Evolutionary conservation across 2,888 invertebrate species (phyloP).

Genomic region (Gastrophysa polygoni): DNA sequence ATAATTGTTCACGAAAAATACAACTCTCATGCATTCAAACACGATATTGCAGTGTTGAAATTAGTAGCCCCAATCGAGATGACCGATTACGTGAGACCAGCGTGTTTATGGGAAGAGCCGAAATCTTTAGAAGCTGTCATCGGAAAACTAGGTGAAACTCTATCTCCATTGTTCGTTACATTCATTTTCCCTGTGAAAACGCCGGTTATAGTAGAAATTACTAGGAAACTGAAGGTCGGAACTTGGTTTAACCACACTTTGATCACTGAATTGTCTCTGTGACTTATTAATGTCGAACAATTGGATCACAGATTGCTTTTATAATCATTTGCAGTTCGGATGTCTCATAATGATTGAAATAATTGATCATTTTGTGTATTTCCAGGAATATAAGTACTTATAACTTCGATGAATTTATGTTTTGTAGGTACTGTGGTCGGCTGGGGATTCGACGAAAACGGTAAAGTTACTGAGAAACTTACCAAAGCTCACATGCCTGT

Average conservation of each 20-base stretch:
- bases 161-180: too few relatives aligned
- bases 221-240: too few relatives aligned
- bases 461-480: constrained; percentile 64
- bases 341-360: too few relatives aligned
- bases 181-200: too few relatives aligned
- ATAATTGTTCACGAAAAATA: constrained; percentile 52
- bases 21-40: constrained; percentile 47
- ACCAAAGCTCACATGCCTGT: constrained; percentile 67
- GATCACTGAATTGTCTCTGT: too few relatives aligned
- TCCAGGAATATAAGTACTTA: neutral
- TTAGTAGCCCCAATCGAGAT: constrained; percentile 44
- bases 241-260: too few relatives aligned
- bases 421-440: constrained; percentile 53
- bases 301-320: too few relatives aligned
- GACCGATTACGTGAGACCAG: constrained; percentile 53
- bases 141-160: constrained; percentile 42
- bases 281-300: too few relatives aligned
- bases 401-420: neutral
- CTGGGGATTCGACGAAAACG: constrained; percentile 65
- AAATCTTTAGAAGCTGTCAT: constrained; percentile 40
- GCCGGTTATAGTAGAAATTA: too few relatives aligned
- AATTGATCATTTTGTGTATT: too few relatives aligned
- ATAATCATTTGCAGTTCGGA: too few relatives aligned
- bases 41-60: constrained; percentile 54
- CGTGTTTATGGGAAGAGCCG: constrained; percentile 53